Base-by-base conservation (phyloP, 37 sponge, comb jelly and placozoan species). In the Hormiphora californensis region DNA sequence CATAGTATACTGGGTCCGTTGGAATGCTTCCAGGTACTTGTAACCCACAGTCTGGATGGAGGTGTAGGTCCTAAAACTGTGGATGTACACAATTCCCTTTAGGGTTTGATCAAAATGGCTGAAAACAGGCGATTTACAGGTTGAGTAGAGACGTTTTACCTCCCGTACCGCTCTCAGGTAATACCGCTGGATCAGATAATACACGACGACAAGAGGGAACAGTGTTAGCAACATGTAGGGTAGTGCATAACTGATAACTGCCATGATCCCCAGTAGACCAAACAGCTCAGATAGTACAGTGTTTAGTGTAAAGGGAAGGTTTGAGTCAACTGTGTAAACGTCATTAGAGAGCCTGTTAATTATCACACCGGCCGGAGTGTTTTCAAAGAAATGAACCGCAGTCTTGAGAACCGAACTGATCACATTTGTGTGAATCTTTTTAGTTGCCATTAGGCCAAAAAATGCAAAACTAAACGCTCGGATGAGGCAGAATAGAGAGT, bases 51-150 rank as follows among this genome's bases (percentile, higher is more conserved):
- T 73, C 4, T 39, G 44, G 7, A 28, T 57, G 0, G 62, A 57
- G 54, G 53, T 59, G 57, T 54, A 32, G 36, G 86, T 54, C 40
- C 59, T 59, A 28, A 59, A 86, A n/a, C 49, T 39, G 23, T 73
- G 32, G 38, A 73, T 73, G 81, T 73, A 73, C 17, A 68, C 85
- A 27, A 95, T 81, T 0, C 99, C 99, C 39, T 85, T 37, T 38
- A 95, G 78, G 0, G 91, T 93, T 89, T 98, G 94, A 32, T 94
- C 89, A 88, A 98, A 98, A 89, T 98, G 99, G 23, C 92, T 92
- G 86, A 95, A 98, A 54, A 98, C 81, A 2, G 99, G 99, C 39
- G 99, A 98, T 30, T 93, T 87, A 21, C 93, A 91, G 40, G 95
- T 92, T 8, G 95, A 89, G 15, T 94, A 93, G 25, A 98, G 53